Conservation (phyloP, 2,113 vertebrate species). For the Cheirogaleus medius region DNA sequence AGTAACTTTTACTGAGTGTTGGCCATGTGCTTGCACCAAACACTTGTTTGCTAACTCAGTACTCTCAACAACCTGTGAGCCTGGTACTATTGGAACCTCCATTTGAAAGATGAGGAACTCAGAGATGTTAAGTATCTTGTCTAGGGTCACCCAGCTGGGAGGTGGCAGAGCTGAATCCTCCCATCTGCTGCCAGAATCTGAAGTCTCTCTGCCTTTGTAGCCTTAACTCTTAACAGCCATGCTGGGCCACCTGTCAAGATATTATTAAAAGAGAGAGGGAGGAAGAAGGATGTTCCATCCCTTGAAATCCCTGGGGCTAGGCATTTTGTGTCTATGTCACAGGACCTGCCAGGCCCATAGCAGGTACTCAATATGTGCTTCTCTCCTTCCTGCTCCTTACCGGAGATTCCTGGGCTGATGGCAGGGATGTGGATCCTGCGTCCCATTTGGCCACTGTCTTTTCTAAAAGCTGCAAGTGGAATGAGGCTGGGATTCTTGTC, state of each 20-base stretch:
- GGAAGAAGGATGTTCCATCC: background rate
- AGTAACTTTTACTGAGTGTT: background rate
- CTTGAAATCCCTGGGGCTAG: background rate
- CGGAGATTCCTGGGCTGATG: background rate
- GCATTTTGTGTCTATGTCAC: background rate
- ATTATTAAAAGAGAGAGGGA: background rate
- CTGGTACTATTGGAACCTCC: background rate
- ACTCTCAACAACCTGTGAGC: background rate
- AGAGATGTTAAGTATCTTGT: background rate
- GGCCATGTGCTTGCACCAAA: background rate
- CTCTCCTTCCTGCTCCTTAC: background rate
- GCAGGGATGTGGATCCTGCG: background rate
- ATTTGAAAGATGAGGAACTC: background rate
- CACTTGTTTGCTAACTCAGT: background rate
- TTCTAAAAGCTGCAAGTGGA: background rate
- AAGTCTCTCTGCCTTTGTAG: background rate
- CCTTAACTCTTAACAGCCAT: background rate
- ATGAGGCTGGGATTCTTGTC: background rate
- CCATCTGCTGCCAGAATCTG: background rate
- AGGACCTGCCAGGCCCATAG: background rate
- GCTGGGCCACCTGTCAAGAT: background rate
- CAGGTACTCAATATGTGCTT: too few species aligned
- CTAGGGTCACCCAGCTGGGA: background rate
- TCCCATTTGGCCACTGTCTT: background rate
- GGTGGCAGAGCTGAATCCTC: background rate